These are phyloP conservation scores for Drosophila bifasciata DNA, from an alignment of 1,140 invertebrate genomes.

Conservation along the genomic window DNA sequence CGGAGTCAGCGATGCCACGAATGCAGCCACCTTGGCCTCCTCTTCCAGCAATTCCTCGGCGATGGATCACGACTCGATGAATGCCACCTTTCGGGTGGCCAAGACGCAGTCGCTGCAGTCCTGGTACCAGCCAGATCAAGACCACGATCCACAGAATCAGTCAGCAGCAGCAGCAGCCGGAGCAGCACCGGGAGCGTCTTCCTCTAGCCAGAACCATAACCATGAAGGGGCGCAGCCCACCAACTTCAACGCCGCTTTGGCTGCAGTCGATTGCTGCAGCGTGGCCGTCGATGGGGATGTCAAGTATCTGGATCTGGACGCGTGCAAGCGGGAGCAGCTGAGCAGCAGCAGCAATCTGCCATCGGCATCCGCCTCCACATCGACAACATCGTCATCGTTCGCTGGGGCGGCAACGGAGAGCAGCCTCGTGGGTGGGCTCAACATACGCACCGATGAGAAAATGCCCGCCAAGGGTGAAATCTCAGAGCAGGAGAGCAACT, in stretches of 20 bases:
- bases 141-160: conserved; percentile 21
- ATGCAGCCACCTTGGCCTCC: conserved; percentile 72
- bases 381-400: conserved; percentile 76
- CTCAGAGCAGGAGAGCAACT: conserved; percentile 92
- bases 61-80: conserved; percentile 72
- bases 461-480: conserved; percentile 93
- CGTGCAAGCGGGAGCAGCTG: conserved; percentile 79
- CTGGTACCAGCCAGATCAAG: conserved; percentile 55
- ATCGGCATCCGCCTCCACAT: conserved; percentile 58
- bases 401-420: conserved; percentile 73
- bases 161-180: conserved; percentile 19
- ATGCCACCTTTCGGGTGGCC: conserved; percentile 61
- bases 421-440: conserved; percentile 84
- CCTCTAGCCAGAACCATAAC: conserved; percentile 35
- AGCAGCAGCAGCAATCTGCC: conserved; percentile 67
- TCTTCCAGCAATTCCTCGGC: conserved; percentile 71
- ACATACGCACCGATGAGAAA: conserved; percentile 92
- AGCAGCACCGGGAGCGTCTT: conserved; percentile 28
- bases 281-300: conserved; percentile 66
- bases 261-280: conserved; percentile 68
- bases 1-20: conserved; percentile 69
- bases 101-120: conserved; percentile 52
- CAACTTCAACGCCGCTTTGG: conserved; percentile 69
- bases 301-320: conserved; percentile 78
- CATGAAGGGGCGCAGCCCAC: conserved; percentile 58